Percentiles rank a stretch among this genome's conserved stretches.
phyloP scores from a whole-genome alignment of 2,888 invertebrate species.

The Drosophila colorata region DNA sequence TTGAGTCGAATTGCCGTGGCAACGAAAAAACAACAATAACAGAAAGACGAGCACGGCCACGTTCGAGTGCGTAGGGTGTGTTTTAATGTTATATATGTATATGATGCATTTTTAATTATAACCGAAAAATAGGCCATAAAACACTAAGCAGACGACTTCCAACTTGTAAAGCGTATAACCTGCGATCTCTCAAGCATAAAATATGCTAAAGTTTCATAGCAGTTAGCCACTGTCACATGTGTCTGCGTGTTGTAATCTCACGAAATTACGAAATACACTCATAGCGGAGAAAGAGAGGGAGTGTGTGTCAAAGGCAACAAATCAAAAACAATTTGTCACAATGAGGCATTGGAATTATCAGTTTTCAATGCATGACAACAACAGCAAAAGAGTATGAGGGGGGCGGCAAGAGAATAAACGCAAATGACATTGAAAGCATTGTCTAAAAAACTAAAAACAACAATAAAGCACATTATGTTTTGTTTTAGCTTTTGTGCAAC shows the following conservation, averaged over 20 bases:
- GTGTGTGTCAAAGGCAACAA: slow-evolving; percentile 39
- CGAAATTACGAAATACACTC: slow-evolving; percentile 60
- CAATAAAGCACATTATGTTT: slow-evolving; percentile 61
- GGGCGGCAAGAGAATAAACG: slow-evolving; percentile 19
- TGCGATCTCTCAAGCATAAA: slow-evolving; percentile 71
- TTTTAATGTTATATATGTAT: slow-evolving; percentile 51
- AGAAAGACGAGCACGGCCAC: slow-evolving; percentile 38
- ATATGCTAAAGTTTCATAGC: slow-evolving; percentile 50
- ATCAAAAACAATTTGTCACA: slow-evolving; percentile 80
- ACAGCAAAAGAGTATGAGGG: slow-evolving; percentile 3
- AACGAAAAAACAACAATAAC: slow-evolving; percentile 58
- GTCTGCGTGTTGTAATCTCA: slow-evolving; percentile 59
- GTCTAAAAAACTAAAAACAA: slow-evolving; percentile 39
- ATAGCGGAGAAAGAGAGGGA: slow-evolving; percentile 4
- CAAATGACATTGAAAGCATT: slow-evolving; percentile 75
- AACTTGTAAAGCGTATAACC: slow-evolving; percentile 49
- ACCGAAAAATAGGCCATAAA: slow-evolving; percentile 56
- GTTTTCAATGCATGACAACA: slow-evolving; percentile 59
- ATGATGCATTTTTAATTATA: slow-evolving; percentile 78
- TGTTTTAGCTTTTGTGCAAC: slow-evolving; percentile 59
- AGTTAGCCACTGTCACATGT: slow-evolving; percentile 31
- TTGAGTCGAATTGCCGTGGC: slow-evolving; percentile 66
- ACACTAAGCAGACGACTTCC: slow-evolving; percentile 41
- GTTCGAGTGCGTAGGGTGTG: slow-evolving; percentile 70
- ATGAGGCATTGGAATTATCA: slow-evolving; percentile 72